Conservation (phyloP, 1,140 invertebrate species). For the Battus philenor region DNA sequence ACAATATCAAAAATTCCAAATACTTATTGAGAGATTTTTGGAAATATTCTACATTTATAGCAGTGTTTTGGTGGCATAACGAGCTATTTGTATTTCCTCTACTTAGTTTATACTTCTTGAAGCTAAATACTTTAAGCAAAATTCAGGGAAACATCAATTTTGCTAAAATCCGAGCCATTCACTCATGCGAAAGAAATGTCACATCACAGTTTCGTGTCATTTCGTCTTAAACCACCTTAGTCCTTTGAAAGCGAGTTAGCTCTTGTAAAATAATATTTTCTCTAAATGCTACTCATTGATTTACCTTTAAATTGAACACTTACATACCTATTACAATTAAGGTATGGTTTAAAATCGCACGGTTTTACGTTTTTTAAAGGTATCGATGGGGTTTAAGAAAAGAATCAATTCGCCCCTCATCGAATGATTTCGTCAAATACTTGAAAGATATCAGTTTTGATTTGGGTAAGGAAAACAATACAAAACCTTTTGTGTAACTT, state of each 20-base stretch:
- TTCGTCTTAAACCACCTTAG: constrained; percentile 46
- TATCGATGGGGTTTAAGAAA: constrained; percentile 9
- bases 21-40: too few relatives aligned
- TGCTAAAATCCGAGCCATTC: constrained; percentile 39
- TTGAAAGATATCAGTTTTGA: constrained; percentile 62
- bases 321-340: constrained; percentile 3
- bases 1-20: too few relatives aligned
- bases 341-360: constrained; percentile 13
- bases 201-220: constrained; percentile 48
- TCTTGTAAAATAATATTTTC: constrained; percentile 37
- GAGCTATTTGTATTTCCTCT: too few relatives aligned
- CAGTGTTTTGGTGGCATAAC: too few relatives aligned
- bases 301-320: not conserved
- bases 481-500: constrained; percentile 67
- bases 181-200: constrained; percentile 45
- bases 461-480: constrained; percentile 65
- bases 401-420: constrained; percentile 32
- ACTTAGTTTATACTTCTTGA: too few relatives aligned
- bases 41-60: too few relatives aligned
- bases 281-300: constrained; percentile 1
- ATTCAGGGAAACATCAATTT: too few relatives aligned
- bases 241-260: constrained; percentile 45
- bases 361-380: constrained; percentile 8
- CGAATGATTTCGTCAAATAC: constrained; percentile 58
- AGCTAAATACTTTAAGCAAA: too few relatives aligned